Evolutionary conservation across 2,113 vertebrate species (phyloP).

Genomic region (Chiloscyllium plagiosum): DNA sequence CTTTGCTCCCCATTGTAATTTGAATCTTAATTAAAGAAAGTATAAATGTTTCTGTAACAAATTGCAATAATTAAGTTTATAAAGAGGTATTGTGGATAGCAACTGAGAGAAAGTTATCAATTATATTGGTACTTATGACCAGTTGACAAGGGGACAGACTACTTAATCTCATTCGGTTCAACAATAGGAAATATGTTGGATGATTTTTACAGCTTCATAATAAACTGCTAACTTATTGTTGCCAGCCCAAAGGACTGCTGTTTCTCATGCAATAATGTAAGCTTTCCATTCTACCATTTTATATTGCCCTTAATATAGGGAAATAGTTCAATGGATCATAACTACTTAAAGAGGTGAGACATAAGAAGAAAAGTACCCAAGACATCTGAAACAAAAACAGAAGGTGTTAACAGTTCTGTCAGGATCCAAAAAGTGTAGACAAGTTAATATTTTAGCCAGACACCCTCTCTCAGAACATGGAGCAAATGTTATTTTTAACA

Average conservation of each 20-base stretch:
- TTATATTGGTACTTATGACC: not conserved
- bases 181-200: not conserved
- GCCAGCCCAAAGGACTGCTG: not conserved
- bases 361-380: not conserved
- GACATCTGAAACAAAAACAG: not conserved
- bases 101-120: constrained; percentile 17
- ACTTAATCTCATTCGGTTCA: not conserved
- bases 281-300: not conserved
- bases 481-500: not conserved
- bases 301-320: not conserved
- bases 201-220: not conserved
- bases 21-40: constrained; percentile 21
- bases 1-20: constrained; percentile 18
- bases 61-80: constrained; percentile 31
- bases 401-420: not conserved
- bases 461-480: not conserved
- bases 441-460: not conserved
- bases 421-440: not conserved
- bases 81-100: constrained; percentile 11
- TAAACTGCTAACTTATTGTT: not conserved
- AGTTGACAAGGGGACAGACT: not conserved
- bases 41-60: not conserved
- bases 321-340: not conserved
- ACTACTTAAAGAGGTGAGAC: not conserved
- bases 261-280: not conserved